Evolutionary conservation across 2,888 invertebrate genomes (phyloP).

Genomic region (Cephonodes hylas): DNA sequence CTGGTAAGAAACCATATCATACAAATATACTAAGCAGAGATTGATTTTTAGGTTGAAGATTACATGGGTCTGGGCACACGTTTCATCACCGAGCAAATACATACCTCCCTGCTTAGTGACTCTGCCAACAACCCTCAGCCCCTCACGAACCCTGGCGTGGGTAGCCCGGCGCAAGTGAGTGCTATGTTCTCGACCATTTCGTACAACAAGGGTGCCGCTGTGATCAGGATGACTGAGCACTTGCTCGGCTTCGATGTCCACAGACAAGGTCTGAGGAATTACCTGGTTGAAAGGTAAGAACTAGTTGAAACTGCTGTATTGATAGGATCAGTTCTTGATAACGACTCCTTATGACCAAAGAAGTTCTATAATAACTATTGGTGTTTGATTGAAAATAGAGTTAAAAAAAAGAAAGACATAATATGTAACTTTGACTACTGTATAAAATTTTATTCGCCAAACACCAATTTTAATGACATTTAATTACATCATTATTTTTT

Average conservation of each 20-base stretch:
- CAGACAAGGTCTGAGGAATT: conserved; percentile 75
- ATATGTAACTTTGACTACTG: too few species aligned
- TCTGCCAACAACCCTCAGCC: conserved; percentile 81
- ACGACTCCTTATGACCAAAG: too few species aligned
- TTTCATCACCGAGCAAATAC: conserved; percentile 86
- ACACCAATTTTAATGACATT: neutral
- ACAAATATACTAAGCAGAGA: neutral
- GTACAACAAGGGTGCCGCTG: conserved; percentile 85
- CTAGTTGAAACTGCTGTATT: conserved; percentile 7
- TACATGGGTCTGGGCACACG: conserved; percentile 84
- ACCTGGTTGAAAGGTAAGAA: conserved; percentile 75
- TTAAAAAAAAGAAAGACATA: too few species aligned
- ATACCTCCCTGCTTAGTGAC: conserved; percentile 82
- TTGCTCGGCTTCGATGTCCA: conserved; percentile 79
- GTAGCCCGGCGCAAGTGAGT: conserved; percentile 79
- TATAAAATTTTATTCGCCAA: too few species aligned
- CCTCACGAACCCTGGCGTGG: conserved; percentile 78
- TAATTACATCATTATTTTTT: conserved; percentile 10
- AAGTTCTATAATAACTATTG: too few species aligned
- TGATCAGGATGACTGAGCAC: conserved; percentile 86
- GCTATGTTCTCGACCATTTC: conserved; percentile 84
- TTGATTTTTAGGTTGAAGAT: conserved; percentile 76
- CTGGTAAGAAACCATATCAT: too few species aligned
- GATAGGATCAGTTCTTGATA: neutral
- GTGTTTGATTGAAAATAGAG: too few species aligned